Base-by-base conservation (phyloP, 2,113 vertebrate species). In the Tenrec ecaudatus region DNA sequence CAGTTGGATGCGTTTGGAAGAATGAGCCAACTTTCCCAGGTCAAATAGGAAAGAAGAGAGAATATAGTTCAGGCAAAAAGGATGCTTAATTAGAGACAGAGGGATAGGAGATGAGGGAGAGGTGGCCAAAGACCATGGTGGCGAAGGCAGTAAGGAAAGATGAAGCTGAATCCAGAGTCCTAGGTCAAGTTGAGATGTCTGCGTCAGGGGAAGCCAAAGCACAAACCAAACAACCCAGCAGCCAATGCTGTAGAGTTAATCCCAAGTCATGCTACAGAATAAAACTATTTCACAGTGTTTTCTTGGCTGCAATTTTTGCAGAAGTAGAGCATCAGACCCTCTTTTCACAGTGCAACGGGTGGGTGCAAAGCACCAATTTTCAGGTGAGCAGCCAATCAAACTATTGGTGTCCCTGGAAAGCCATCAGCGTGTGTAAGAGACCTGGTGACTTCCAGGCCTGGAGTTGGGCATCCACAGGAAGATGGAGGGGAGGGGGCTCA, bases 61-160 rank as follows among this genome's bases (percentile, higher is more conserved):
- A 60, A 77, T 23, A 6, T 9, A 12, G 64, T 60, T 36, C 31
- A 14, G 17, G 40, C 5, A 33, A 40, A 7, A 73, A 4, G 16
- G 23, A 64, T 27, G 22, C 22, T 6, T 38, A 1, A 2, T 4
- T 22, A 20, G 2, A 33, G 1, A 4, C 53, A 10, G 62, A 47
- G 25, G 3, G 25, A 2, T 23, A 66, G 64, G 23, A 25, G 5
- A 1, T 53, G 47, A 53, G 47, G 47, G 47, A 5, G 16, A 25
- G 5, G n/a, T 16, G 47, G 14, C 11, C 31, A n/a, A 47, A 53
- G 78, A 10, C 1, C 6, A 0, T 1, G 3, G 20, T 69, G 6
- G 2, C 19, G 19, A 86, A 27, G 3, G 60, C 23, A 60, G 43
- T 47, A 3, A 53, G 1, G 57, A 57, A 58, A n/a, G 5, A 38